Base-by-base conservation (phyloP, 2,113 vertebrate genomes). In the Calonectris borealis region DNA sequence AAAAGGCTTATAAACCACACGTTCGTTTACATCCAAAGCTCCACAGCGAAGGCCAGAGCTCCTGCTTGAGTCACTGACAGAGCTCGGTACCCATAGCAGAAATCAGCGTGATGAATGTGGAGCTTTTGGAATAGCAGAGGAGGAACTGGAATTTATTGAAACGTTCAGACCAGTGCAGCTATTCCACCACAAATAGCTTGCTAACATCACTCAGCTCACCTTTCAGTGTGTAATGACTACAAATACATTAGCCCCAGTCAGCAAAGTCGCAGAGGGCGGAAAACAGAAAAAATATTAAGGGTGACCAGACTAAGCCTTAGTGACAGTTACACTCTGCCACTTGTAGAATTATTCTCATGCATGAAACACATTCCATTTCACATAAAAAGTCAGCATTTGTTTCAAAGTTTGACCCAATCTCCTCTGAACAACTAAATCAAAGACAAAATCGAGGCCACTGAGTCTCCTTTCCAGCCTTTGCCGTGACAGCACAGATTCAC, bases 401-500 rank as follows among this genome's bases (percentile, higher is more conserved):
- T 95, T 90, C 92, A 95, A 90, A 95, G 92, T 93, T 91, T 83
- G 92, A 93, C 93, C 78, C 32, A 2, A 27, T 86, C 93, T 96
- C 82, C 96, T 94, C 84, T 90, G 96, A 94, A 83, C 15, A 1
- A 60, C 4, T 34, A 89, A 96, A 96, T 95, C 96, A 97, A 97
- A 97, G 96, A 65, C 58, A 91, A 94, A 97, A 97, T 94, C 7
- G 78, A 97, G 96, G 93, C 92, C 96, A 77, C 90, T 0, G 46
- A 95, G 85, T 70, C 71, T 80, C 86, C 90, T 85, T 71, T 85
- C 78, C 82, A 96, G 94, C 87, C 87, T 93, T 69, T 91, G 66
- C 89, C 4, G 36, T 73, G 95, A 96, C 97, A 94, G 95, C 94
- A 65, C 73, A 77, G 88, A 89, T 80, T 73, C 96, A 91, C 89